Evolutionary conservation across 2,797 vertebrate species (phyloP).

Genomic region (Yasuhikotakia modesta): DNA sequence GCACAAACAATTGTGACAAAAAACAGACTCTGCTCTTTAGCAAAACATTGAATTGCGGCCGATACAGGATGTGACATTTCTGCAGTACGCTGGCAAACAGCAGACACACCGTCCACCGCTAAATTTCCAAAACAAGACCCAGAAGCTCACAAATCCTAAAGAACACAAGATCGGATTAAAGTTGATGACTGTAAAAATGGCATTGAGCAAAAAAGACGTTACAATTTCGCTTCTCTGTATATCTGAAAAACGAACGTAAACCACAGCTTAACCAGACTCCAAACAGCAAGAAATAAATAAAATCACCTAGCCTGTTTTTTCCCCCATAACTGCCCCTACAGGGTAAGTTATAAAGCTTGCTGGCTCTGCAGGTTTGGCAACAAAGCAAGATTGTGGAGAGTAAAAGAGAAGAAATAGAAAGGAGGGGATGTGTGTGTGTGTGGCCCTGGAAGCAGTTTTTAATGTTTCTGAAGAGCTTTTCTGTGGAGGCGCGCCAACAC

Average conservation of each 20-base stretch:
- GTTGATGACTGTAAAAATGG: background rate
- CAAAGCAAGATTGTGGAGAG: slow-evolving; percentile 45
- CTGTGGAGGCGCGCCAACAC: slow-evolving; percentile 56
- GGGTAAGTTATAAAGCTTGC: slow-evolving; percentile 56
- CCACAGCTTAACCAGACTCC: slow-evolving; percentile 36
- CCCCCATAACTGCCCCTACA: slow-evolving; percentile 51
- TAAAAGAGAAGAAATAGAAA: slow-evolving; percentile 23
- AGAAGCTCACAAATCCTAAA: background rate
- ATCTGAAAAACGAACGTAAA: slow-evolving; percentile 13
- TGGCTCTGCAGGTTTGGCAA: slow-evolving; percentile 56
- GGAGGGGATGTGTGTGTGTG: slow-evolving; percentile 45
- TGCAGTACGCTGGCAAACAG: background rate
- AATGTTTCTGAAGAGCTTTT: slow-evolving; percentile 61
- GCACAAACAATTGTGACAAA: background rate
- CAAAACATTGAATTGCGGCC: slow-evolving; percentile 15
- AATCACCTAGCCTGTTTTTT: slow-evolving; percentile 12
- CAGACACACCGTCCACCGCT: background rate
- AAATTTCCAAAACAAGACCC: slow-evolving; percentile 13
- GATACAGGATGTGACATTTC: slow-evolving; percentile 12
- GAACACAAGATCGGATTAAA: slow-evolving; percentile 7
- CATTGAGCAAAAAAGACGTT: slow-evolving; percentile 9
- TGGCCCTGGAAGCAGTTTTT: slow-evolving; percentile 62
- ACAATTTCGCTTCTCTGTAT: slow-evolving; percentile 2
- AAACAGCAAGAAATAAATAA: slow-evolving; percentile 39
- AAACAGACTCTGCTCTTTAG: background rate